Percentiles rank a stretch among this genome's conserved stretches.
phyloP scores from a whole-genome alignment of 1,140 invertebrate species.

The Meloidogyne floridensis region DNA sequence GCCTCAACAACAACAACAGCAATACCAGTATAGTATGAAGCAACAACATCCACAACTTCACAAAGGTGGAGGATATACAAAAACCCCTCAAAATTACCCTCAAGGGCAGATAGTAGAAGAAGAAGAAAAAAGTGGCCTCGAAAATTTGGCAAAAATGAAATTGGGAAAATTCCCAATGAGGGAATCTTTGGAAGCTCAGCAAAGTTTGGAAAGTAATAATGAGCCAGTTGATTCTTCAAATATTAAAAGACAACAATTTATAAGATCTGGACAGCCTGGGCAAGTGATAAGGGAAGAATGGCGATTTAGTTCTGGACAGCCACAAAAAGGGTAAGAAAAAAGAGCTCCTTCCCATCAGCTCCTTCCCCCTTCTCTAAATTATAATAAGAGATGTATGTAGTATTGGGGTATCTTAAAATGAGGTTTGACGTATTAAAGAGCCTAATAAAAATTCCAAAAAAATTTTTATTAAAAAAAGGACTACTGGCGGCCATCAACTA shows the following conservation, averaged over 20 bases:
- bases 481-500: background rate
- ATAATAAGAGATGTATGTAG: no score
- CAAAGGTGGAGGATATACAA: background rate
- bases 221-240: background rate
- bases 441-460: background rate
- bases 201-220: background rate
- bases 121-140: conserved; percentile 14
- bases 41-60: background rate
- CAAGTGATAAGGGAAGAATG: background rate
- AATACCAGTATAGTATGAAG: no score
- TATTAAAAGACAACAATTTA: background rate
- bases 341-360: no score
- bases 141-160: conserved; percentile 18
- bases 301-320: background rate
- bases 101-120: background rate
- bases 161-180: conserved; percentile 24
- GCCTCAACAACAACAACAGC: background rate
- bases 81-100: background rate
- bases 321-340: background rate
- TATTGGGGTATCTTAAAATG: no score
- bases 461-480: background rate
- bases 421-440: no score
- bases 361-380: no score
- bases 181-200: background rate
- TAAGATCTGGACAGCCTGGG: background rate